These are phyloP conservation scores for Acrocephalus kingi DNA, from an alignment of 2,113 vertebrate genomes.

Conservation along the genomic window DNA sequence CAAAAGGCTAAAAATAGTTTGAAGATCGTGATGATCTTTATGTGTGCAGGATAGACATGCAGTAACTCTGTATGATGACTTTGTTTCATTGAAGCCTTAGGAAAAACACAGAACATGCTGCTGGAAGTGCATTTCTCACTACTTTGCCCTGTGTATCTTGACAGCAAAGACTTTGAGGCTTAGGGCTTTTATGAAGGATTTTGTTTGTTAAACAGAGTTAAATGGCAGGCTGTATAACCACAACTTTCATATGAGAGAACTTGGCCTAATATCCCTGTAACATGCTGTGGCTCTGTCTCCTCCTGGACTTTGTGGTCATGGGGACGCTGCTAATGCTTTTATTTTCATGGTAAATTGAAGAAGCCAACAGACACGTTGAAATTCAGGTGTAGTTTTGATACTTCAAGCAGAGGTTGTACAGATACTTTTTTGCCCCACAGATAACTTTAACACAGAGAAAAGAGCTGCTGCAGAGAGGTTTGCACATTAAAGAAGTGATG, in stretches of 20 bases:
- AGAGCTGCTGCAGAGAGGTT: constrained; percentile 17
- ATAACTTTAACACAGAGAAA: constrained; percentile 14
- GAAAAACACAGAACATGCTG: background rate
- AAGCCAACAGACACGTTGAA: background rate
- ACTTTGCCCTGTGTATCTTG: background rate
- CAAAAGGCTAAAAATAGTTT: background rate
- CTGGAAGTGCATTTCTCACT: background rate
- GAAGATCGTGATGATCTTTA: background rate
- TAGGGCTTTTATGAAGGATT: background rate
- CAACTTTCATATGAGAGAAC: background rate
- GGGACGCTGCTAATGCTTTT: background rate
- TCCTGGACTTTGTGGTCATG: background rate
- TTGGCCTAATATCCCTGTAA: background rate
- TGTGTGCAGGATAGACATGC: background rate
- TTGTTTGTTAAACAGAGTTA: background rate
- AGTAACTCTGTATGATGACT: background rate
- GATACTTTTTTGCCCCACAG: background rate
- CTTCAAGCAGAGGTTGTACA: background rate
- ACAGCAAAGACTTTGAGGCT: background rate
- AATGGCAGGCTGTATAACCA: background rate
- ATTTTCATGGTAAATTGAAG: background rate
- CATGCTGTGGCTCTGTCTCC: background rate
- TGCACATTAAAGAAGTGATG: constrained; percentile 17
- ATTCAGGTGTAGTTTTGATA: background rate
- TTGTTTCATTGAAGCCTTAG: background rate